phyloP scores from a whole-genome alignment of 2,888 invertebrate species.

The Gisinianus flammeolus region DNA sequence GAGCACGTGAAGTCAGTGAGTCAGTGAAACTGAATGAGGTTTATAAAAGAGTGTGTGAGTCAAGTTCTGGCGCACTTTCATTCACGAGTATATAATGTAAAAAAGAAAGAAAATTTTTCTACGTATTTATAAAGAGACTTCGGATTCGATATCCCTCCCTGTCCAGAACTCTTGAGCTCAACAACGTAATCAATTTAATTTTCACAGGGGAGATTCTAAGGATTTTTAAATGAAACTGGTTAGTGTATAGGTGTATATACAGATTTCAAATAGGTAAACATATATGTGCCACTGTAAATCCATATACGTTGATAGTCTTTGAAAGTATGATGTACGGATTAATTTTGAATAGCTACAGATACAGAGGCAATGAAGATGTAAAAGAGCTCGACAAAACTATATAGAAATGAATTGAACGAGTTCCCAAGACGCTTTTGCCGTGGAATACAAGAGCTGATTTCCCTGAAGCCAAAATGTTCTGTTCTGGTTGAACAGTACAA shows the following conservation, averaged over 20 bases:
- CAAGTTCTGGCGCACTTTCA: neutral
- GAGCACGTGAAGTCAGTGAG: neutral
- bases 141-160: too few species aligned
- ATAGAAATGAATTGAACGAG: neutral
- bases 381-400: neutral
- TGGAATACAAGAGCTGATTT: constrained; percentile 4
- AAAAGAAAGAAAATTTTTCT: neutral
- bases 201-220: too few species aligned
- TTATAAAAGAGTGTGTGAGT: neutral
- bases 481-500: neutral
- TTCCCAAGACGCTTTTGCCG: neutral
- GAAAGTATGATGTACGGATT: constrained; percentile 9
- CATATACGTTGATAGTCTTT: neutral
- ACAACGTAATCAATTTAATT: neutral
- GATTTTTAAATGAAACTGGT: neutral
- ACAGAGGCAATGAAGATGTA: neutral
- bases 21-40: constrained; percentile 1
- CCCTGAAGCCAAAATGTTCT: constrained; percentile 17
- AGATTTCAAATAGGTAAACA: too few species aligned
- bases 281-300: neutral
- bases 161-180: too few species aligned
- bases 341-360: neutral
- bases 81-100: neutral
- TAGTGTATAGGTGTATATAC: neutral
- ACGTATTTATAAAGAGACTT: too few species aligned